Base-by-base conservation (phyloP, 1,140 invertebrate species). In the Sinonovacula constricta region DNA sequence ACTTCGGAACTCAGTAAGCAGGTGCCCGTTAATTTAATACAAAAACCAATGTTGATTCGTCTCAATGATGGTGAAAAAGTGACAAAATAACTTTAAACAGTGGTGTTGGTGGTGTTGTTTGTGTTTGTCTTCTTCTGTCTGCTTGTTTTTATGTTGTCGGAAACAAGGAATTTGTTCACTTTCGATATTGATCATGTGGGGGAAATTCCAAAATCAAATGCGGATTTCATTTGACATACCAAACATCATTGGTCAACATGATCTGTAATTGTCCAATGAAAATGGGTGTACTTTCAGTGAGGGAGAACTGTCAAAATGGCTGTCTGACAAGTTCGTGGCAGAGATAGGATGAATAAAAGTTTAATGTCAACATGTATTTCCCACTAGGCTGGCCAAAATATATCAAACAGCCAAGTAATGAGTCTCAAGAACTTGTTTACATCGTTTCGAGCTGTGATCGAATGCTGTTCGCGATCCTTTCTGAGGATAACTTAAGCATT, bases 381-480 rank as follows among this genome's bases (percentile, higher is more conserved):
- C 96, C 96, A 56, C 94, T 97, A 85, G 96, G 96, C 81, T 98
- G 97, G 97, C 96, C 97, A 60, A 96, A 96, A 93, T 94, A 96
- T 85, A 92, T 97, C 57, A 94, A 94, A 88, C 92, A 94, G 82
- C 92, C 94, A 60, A 93, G 95, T 87, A 91, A 93, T 80, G 93
- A 94, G 60, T 86, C 87, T 83, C 91, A 91, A 83, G 92, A 93
- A 85, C 94, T 96, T 83, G 94, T 93, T 86, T 94, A 96, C 90
- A 94, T 98, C 82, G 94, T 95, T 57, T 96, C 95, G 86, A 98
- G 97, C 91, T 93, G 96, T 88, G 97, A 98, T 88, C 96, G 96
- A 91, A 95, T 97, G 90, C 93, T 98, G 71, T 97, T 97, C 92
- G 96, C 96, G 22, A 93, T 97, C 72, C 90, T 98, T 76, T 96